These are phyloP conservation scores for Manduca sexta DNA, from an alignment of 1,140 invertebrate genomes.

Conservation along the genomic window DNA sequence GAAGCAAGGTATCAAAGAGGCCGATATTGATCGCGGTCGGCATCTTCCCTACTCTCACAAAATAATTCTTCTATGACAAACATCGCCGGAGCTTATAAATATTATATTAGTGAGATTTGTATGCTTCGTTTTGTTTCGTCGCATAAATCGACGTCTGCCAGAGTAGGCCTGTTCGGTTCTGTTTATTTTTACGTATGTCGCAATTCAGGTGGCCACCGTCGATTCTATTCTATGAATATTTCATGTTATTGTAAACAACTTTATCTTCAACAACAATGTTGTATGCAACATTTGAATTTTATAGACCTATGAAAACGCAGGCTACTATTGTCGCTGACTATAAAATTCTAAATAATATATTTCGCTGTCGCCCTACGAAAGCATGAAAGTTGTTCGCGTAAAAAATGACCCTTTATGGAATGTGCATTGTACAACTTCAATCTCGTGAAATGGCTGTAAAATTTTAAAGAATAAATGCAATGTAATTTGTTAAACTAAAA, in stretches of 20 bases:
- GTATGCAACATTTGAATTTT: constrained; percentile 44
- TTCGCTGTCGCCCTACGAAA: too few species aligned
- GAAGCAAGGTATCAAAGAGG: constrained; percentile 35
- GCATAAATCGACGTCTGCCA: not conserved
- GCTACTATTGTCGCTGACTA: constrained; percentile 18
- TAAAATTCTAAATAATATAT: constrained; percentile 13
- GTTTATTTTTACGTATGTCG: constrained; percentile 8
- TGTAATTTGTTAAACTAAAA: too few species aligned
- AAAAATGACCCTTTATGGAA: too few species aligned
- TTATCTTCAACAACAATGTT: constrained; percentile 46
- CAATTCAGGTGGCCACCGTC: constrained; percentile 25
- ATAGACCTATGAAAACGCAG: constrained; percentile 29
- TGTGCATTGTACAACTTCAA: too few species aligned
- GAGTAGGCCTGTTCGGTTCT: not conserved
- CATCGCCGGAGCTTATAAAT: too few species aligned
- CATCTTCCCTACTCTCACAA: constrained; percentile 9
- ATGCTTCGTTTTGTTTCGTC: not conserved
- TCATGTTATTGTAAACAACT: constrained; percentile 58
- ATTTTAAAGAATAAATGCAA: too few species aligned
- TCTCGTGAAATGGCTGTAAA: too few species aligned
- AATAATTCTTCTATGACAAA: not conserved
- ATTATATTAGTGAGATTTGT: not conserved
- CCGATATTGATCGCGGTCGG: constrained; percentile 23
- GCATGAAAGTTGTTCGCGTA: too few species aligned
- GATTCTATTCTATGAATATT: constrained; percentile 51